phyloP scores from a whole-genome alignment of 2,797 vertebrate genomes.

The Clarias platycephalus region DNA sequence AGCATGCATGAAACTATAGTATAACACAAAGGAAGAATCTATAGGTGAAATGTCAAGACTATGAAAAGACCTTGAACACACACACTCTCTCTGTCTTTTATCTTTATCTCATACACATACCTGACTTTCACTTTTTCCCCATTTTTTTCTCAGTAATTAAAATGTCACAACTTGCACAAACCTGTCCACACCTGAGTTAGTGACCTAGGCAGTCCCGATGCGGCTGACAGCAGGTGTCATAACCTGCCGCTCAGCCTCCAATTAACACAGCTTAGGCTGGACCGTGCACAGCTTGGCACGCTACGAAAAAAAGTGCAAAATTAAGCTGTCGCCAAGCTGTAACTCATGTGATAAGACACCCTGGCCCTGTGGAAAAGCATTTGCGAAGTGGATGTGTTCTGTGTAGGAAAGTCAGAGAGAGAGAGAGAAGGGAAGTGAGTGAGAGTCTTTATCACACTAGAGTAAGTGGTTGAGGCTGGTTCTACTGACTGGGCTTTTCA shows the following conservation, averaged over 20 bases:
- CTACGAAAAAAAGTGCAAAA: constrained; percentile 35
- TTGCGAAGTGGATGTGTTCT: constrained; percentile 27
- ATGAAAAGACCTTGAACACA: background rate
- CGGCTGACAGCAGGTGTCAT: constrained; percentile 64
- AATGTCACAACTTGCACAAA: constrained; percentile 62
- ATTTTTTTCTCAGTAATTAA: constrained; percentile 68
- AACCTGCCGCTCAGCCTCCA: constrained; percentile 64
- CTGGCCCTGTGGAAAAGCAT: constrained; percentile 31
- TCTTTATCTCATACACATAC: constrained; percentile 11
- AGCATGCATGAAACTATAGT: background rate
- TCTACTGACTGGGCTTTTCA: constrained; percentile 26
- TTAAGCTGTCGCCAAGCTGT: constrained; percentile 51
- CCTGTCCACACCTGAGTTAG: constrained; percentile 41
- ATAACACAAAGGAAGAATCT: background rate
- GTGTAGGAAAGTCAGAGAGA: constrained; percentile 2
- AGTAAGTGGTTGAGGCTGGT: constrained; percentile 28
- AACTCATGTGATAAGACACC: constrained; percentile 46
- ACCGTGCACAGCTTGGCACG: constrained; percentile 51
- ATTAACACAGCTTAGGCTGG: constrained; percentile 69
- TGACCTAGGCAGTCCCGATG: constrained; percentile 64
- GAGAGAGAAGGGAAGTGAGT: constrained; percentile 2
- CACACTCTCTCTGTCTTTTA: background rate
- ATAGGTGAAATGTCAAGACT: background rate
- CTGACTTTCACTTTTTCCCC: constrained; percentile 52
- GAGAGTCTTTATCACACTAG: constrained; percentile 20